Percentiles rank a stretch among this genome's conserved stretches.
Evolutionary conservation across 2,888 invertebrate species (phyloP).

Genomic region (Drosophila neotestacea): DNA sequence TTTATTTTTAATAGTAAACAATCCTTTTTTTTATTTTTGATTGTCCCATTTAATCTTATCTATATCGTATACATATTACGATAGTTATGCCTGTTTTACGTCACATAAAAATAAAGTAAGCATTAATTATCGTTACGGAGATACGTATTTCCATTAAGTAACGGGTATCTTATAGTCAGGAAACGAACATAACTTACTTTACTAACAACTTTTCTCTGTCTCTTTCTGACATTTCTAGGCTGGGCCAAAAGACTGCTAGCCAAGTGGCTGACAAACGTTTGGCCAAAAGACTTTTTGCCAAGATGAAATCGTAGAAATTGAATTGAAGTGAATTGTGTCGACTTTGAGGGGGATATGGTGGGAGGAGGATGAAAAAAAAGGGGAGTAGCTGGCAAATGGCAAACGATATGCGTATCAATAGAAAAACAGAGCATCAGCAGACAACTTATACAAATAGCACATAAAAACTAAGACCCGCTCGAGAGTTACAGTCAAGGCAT

Average conservation of each 20-base stretch:
- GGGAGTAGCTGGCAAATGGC: conserved; percentile 53
- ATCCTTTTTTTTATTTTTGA: no score
- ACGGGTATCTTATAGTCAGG: no score
- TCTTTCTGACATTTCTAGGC: conserved; percentile 11
- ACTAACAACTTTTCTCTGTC: conserved; percentile 12
- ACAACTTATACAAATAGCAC: conserved; percentile 77
- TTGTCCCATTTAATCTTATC: no score
- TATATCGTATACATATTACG: no score
- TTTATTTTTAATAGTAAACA: no score
- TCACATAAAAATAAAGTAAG: no score
- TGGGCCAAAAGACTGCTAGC: conserved; percentile 44
- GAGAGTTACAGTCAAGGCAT: conserved; percentile 25
- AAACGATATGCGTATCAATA: conserved; percentile 80
- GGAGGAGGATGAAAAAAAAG: background rate
- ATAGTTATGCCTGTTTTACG: no score
- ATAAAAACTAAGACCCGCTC: conserved; percentile 53
- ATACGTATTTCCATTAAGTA: no score
- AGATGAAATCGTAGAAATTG: conserved; percentile 80
- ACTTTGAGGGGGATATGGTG: conserved; percentile 5
- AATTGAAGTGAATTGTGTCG: conserved; percentile 72
- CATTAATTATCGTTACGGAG: no score
- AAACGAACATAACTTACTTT: no score
- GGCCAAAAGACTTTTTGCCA: conserved; percentile 61
- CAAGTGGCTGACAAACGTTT: conserved; percentile 62
- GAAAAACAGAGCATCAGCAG: conserved; percentile 60